Conservation (phyloP, 2,888 invertebrate species). For the Acanthosoma haemorrhoidale region DNA sequence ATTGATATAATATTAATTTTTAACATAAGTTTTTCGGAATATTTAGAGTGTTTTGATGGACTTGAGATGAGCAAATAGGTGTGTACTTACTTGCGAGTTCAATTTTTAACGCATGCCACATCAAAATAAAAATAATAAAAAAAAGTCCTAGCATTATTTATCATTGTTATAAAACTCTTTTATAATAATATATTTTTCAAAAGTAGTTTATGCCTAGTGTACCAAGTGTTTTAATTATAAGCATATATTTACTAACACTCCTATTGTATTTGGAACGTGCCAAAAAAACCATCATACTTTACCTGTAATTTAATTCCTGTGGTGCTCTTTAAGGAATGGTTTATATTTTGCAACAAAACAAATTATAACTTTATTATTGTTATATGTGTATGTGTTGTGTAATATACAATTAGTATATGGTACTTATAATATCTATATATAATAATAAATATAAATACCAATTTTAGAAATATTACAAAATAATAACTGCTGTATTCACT, state of each 20-base stretch:
- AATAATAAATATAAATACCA: neutral
- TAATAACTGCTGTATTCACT: neutral
- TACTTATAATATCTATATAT: too few relatives aligned
- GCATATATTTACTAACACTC: neutral
- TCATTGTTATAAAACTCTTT: neutral
- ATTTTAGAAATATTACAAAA: neutral
- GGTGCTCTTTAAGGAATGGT: conserved; percentile 24
- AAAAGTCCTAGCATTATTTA: neutral
- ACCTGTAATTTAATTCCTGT: neutral
- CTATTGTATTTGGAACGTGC: neutral
- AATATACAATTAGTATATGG: too few relatives aligned
- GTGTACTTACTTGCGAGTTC: too few relatives aligned
- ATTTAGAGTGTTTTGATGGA: neutral
- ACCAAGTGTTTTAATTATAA: neutral
- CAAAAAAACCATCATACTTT: neutral
- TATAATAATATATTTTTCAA: conserved; percentile 1
- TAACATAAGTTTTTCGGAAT: neutral
- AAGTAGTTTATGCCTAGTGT: neutral
- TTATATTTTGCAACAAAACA: conserved; percentile 16
- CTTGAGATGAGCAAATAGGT: neutral
- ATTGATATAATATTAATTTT: neutral
- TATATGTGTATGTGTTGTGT: neutral
- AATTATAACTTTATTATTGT: neutral
- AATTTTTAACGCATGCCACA: neutral
- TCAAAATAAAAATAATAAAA: neutral